Evolutionary conservation across 2,888 invertebrate species (phyloP).

Genomic region (Syritta pipiens): DNA sequence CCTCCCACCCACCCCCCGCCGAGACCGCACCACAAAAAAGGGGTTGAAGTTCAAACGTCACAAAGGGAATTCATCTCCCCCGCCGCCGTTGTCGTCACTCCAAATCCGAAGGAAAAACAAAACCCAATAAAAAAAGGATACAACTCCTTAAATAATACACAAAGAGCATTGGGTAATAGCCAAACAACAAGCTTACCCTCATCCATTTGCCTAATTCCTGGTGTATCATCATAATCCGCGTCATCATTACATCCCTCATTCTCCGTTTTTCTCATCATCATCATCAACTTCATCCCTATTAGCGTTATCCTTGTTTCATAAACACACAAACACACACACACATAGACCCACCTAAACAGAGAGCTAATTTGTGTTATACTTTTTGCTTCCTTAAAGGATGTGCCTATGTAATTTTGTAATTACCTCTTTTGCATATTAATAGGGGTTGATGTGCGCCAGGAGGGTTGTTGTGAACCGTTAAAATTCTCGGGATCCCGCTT

Average conservation of each 20-base stretch:
- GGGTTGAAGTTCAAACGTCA: slow-evolving; percentile 7
- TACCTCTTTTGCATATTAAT: slow-evolving; percentile 58
- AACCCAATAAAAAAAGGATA: not conserved
- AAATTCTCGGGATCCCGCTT: no score
- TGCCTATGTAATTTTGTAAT: slow-evolving; percentile 51
- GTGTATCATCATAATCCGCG: slow-evolving; percentile 17
- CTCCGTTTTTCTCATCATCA: not conserved
- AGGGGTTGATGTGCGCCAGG: slow-evolving; percentile 13
- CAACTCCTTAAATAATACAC: slow-evolving; percentile 18
- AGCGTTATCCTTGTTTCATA: not conserved
- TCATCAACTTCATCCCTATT: slow-evolving; percentile 21
- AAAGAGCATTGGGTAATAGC: slow-evolving; percentile 39
- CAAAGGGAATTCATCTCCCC: no score
- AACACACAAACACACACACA: no score
- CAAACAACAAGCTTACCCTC: slow-evolving; percentile 31
- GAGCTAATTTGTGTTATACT: slow-evolving; percentile 37
- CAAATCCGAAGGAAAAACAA: not conserved
- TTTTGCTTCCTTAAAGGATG: slow-evolving; percentile 31
- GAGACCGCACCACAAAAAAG: no score
- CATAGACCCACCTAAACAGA: not conserved
- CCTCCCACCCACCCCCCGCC: no score
- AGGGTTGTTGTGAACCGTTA: not conserved
- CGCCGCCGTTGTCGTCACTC: no score
- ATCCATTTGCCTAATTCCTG: slow-evolving; percentile 34
- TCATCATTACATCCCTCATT: not conserved